These are phyloP conservation scores for Pristionchus maxplancki DNA, from an alignment of 2,888 invertebrate genomes.

Conservation along the genomic window DNA sequence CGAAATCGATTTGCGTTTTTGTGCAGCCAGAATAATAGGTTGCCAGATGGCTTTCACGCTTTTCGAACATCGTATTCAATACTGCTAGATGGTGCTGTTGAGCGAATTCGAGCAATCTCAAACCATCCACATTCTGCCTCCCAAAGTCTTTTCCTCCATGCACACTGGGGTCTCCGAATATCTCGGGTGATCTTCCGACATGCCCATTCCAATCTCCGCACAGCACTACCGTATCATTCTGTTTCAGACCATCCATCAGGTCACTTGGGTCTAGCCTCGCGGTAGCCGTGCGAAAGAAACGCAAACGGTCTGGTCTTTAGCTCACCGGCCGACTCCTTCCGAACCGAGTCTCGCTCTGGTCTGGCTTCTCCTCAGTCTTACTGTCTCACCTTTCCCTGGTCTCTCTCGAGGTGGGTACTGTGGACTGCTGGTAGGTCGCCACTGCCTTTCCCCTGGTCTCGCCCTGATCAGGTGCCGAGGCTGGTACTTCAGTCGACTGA, in stretches of 20 bases:
- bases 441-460: no score
- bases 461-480: no score
- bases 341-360: no score
- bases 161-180: background rate
- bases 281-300: no score
- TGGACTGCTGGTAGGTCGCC: no score
- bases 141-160: slow-evolving; percentile 23
- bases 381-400: no score
- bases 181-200: background rate
- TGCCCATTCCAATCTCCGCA: slow-evolving; percentile 37
- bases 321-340: no score
- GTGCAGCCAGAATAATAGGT: slow-evolving; percentile 10
- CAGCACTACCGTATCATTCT: background rate
- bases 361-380: no score
- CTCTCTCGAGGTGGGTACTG: background rate
- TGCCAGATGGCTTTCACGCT: background rate
- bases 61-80: slow-evolving; percentile 6
- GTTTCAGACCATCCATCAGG: background rate
- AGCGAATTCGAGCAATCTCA: slow-evolving; percentile 14
- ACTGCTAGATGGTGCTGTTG: background rate
- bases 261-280: no score
- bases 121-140: background rate
- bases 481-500: background rate
- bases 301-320: no score
- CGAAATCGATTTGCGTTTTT: background rate